These are phyloP conservation scores for Pycnomerus fuliginosus DNA, from an alignment of 2,888 invertebrate species.

Conservation along the genomic window DNA sequence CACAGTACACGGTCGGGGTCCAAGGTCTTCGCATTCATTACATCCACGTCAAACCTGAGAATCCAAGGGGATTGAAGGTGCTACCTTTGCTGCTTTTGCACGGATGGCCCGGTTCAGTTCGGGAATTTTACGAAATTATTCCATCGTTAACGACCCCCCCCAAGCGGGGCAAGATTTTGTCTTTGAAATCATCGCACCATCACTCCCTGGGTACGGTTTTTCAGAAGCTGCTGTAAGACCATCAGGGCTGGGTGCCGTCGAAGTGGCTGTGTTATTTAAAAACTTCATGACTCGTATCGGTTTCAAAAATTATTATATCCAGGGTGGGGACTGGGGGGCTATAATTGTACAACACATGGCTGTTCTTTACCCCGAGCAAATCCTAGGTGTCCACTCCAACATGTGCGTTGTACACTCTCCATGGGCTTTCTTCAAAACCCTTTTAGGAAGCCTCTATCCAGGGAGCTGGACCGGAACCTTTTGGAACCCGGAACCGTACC, in stretches of 20 bases:
- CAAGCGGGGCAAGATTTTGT: conserved; percentile 14
- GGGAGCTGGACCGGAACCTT: no score
- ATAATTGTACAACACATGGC: conserved; percentile 62
- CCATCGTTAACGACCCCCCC: conserved; percentile 18
- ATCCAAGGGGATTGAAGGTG: no score
- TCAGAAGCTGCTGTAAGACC: conserved; percentile 59
- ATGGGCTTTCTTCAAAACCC: conserved; percentile 25
- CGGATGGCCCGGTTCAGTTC: conserved; percentile 86
- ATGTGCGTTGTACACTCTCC: conserved; percentile 54
- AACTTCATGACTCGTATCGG: conserved; percentile 70
- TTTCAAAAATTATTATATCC: conserved; percentile 64
- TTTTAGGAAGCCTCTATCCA: conserved; percentile 26
- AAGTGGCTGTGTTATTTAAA: conserved; percentile 61
- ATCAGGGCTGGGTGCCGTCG: conserved; percentile 59
- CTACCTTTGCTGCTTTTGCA: conserved; percentile 72
- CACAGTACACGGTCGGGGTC: conserved; percentile 70
- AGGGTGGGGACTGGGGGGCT: conserved; percentile 84
- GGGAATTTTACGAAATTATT: conserved; percentile 67
- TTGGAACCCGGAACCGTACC: no score
- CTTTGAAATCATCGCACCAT: conserved; percentile 29
- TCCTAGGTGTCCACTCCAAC: conserved; percentile 59
- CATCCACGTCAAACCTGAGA: conserved; percentile 56
- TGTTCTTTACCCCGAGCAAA: conserved; percentile 60
- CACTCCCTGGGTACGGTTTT: conserved; percentile 32
- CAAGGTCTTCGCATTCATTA: conserved; percentile 72